A percentile compares a stretch with the other conserved stretches of the same genome.
These are phyloP conservation scores for Campoletis sonorensis DNA, from an alignment of 1,140 invertebrate species.

Conservation along the genomic window DNA sequence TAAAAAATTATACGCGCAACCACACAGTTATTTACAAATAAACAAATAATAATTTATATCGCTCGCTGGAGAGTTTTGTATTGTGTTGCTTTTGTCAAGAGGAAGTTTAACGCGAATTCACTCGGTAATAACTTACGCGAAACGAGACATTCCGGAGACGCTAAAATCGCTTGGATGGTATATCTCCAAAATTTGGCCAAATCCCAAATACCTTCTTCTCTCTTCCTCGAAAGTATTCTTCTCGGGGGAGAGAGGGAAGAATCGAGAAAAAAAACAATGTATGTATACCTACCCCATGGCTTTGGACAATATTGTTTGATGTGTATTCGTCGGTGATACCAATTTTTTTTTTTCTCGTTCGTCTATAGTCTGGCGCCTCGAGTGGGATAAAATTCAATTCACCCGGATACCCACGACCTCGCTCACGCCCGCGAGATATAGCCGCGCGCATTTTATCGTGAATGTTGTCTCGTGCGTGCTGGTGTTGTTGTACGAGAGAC, in stretches of 20 bases:
- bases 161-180: neutral
- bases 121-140: neutral
- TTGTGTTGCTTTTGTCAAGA: neutral
- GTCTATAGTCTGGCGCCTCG: conserved; percentile 20
- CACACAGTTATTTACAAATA: too few species aligned
- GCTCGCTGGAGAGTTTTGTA: neutral
- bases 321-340: neutral
- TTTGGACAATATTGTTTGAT: neutral
- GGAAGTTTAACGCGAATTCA: neutral
- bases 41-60: too few species aligned
- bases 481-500: conserved; percentile 4
- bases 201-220: neutral
- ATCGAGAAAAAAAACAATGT: neutral
- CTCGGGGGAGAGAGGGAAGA: neutral
- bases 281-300: too few species aligned
- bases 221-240: neutral
- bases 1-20: too few species aligned
- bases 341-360: neutral
- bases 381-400: conserved; percentile 24
- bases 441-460: neutral
- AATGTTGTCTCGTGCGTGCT: conserved; percentile 35
- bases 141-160: neutral
- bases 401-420: conserved; percentile 19
- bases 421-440: conserved; percentile 10
- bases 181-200: neutral